Evolutionary conservation across 1,140 invertebrate genomes (phyloP).

Genomic region (Pteromalus puparum): DNA sequence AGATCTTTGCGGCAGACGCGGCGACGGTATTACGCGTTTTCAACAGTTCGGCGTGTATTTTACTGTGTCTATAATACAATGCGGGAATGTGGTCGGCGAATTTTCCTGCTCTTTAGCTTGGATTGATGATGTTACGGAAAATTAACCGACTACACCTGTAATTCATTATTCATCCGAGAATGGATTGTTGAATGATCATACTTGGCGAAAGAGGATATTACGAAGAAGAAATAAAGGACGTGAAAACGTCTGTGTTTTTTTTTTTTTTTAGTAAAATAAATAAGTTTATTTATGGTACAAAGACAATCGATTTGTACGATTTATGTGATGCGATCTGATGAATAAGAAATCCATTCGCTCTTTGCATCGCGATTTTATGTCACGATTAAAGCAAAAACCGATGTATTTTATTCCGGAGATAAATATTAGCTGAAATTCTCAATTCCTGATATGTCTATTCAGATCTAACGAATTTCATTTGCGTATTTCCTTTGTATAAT

Average conservation of each 20-base stretch:
- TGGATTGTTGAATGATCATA: too few relatives aligned
- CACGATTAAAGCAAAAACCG: background rate
- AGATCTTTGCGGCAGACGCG: background rate
- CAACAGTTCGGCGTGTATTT: background rate
- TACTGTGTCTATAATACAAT: background rate
- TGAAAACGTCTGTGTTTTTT: background rate
- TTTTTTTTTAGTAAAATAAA: background rate
- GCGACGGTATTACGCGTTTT: background rate
- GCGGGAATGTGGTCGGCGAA: background rate
- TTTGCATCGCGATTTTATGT: background rate
- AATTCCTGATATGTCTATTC: background rate
- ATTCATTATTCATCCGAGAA: background rate
- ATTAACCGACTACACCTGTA: background rate
- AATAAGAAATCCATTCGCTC: too few relatives aligned
- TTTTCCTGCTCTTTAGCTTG: background rate
- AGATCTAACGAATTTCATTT: background rate
- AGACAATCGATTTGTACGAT: background rate
- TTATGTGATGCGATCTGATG: background rate
- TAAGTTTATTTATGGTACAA: background rate
- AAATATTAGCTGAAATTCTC: too few relatives aligned
- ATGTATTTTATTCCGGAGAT: too few relatives aligned
- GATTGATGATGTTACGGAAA: background rate
- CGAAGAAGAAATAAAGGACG: background rate
- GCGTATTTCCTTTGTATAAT: background rate
- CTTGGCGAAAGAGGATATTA: too few relatives aligned